phyloP scores from a whole-genome alignment of 35 echinoderm and acorn worm genomes.

The Apostichopus japonicus region DNA sequence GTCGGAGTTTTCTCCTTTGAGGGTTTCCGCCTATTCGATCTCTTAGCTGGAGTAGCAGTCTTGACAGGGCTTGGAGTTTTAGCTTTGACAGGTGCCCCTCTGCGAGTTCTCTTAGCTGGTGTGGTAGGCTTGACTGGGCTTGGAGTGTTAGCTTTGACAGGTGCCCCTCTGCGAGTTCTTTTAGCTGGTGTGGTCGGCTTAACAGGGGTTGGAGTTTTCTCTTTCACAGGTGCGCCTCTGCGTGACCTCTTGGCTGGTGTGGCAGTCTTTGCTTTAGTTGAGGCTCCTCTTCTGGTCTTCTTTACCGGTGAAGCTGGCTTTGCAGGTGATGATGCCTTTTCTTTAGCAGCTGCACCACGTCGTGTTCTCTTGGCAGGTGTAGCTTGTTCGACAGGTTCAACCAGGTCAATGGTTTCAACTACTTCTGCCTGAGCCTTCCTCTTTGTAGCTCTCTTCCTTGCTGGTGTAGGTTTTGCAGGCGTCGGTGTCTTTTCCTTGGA shows the following conservation, averaged over 20 bases:
- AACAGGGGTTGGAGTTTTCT: conserved; percentile 34
- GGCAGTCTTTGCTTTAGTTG: background rate
- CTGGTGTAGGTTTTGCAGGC: background rate
- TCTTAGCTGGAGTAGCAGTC: background rate
- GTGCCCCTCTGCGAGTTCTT: conserved; percentile 21
- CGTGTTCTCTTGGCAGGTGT: conserved; percentile 52
- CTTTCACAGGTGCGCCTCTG: conserved; percentile 21
- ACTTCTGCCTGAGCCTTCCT: conserved; percentile 28
- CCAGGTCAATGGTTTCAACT: background rate
- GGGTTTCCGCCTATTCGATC: background rate
- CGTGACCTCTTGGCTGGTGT: conserved; percentile 47
- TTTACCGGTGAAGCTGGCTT: conserved; percentile 58
- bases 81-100: background rate
- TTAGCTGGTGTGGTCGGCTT: conserved; percentile 30
- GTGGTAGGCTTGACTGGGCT: conserved; percentile 15
- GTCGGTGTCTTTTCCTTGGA: background rate
- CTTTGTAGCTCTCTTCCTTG: conserved; percentile 23
- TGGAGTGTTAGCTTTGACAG: background rate
- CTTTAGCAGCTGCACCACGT: conserved; percentile 17
- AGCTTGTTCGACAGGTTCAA: background rate
- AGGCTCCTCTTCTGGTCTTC: conserved; percentile 24
- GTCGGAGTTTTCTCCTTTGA: background rate
- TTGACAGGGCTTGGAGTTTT: conserved; percentile 35
- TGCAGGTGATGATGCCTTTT: background rate
- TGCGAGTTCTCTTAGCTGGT: conserved; percentile 30